Base-by-base conservation (phyloP, 2,797 vertebrate genomes). In the Pipistrellus pygmaeus region DNA sequence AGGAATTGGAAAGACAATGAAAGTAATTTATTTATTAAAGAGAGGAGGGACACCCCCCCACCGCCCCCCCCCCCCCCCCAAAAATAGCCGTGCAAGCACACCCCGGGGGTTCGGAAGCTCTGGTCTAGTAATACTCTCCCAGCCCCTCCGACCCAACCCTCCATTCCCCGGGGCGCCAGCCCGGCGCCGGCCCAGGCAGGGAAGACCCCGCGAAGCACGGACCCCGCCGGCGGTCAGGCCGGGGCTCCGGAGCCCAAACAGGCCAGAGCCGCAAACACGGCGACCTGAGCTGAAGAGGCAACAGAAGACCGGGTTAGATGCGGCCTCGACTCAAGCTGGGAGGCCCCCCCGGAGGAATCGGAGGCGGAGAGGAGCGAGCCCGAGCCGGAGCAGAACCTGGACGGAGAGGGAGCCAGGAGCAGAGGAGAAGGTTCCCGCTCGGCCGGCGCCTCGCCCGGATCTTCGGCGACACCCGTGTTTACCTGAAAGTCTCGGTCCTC, bases 401-500 rank as follows among this genome's bases (percentile, higher is more conserved):
- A 51, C 30, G 38, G 68, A 60, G 4, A 44, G 41, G 7, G 18
- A 23, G 51, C 51, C 13, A 4, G 62, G 13, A 20, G 44, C 30
- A 4, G 23, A 51, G 60, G 27, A 13, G 17, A 68, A 20, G 55
- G 44, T 38, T 64, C 76, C 30, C 17, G 85, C 23, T 72, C 30
- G 10, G 77, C 30, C 41, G 25, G 83, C 5, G 62, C 46, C 55
- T 41, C n/a, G 62, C 44, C 32, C 25, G n/a, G 57, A 25, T 48
- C 77, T 77, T 73, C 85, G 66, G 95, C 73, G 64, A 32, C 92
- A 93, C 96, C 95, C 88, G 93, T 97, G 96, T 97, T 98, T 99
- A 99, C 99, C 99, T 99, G 99, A 98, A 99, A 99, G 99, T 99
- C 99, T 98, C 99, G 98, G 91, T 99, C 99, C 98, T 99, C 99